These are phyloP conservation scores for Octopus bimaculoides DNA, from an alignment of 1,140 invertebrate genomes.

Conservation along the genomic window DNA sequence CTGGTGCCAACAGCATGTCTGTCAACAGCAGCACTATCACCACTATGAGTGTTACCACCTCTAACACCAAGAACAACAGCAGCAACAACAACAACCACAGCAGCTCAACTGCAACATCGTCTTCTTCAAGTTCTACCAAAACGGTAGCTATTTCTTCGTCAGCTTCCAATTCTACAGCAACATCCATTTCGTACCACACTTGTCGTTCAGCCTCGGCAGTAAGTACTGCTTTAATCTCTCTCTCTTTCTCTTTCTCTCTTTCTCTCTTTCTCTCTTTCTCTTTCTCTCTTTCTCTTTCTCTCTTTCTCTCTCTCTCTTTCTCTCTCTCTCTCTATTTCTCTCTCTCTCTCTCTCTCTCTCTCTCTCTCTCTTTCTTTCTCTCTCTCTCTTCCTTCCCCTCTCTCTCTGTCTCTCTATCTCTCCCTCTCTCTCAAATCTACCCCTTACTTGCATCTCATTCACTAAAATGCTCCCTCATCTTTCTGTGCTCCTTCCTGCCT, in stretches of 20 bases:
- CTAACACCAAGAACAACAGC: neutral
- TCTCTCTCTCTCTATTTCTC: too few species aligned
- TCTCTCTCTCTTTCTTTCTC: neutral
- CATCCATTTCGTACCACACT: neutral
- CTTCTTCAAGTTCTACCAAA: neutral
- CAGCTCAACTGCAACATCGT: neutral
- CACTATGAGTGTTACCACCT: neutral
- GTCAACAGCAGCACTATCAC: slow-evolving; percentile 12
- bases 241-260: neutral
- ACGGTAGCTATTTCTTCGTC: neutral
- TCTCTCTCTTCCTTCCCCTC: neutral
- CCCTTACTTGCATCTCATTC: too few species aligned
- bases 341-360: neutral
- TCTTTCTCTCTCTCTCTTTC: neutral
- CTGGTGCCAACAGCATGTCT: slow-evolving; percentile 18
- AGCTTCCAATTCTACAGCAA: neutral
- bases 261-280: neutral
- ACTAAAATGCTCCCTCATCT: too few species aligned
- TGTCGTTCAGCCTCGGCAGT: neutral
- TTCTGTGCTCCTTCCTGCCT: too few species aligned
- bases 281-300: neutral
- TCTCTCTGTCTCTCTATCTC: neutral
- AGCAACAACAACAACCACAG: neutral
- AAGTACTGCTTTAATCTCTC: neutral
- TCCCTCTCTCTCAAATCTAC: too few species aligned